Conservation (phyloP, 2,797 vertebrate species). For the Tokudaia muenninki region DNA sequence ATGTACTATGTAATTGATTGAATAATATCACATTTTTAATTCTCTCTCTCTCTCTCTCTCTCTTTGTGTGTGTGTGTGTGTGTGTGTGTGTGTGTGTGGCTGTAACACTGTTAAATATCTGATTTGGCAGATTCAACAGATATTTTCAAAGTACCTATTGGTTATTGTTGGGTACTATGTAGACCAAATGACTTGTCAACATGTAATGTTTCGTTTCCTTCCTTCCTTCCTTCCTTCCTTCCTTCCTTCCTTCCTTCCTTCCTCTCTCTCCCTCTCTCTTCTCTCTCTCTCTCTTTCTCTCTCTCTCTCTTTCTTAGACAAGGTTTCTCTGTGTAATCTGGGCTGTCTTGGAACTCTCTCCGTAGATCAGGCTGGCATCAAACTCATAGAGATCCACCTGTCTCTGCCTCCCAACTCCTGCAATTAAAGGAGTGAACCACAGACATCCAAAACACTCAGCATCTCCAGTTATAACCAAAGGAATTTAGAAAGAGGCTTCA, state of each 20-base stretch:
- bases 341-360: not conserved
- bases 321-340: not conserved
- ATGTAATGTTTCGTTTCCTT: not conserved
- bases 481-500: constrained; percentile 20
- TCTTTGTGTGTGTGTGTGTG: too few species aligned
- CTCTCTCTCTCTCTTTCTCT: not conserved
- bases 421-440: not conserved
- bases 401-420: not conserved
- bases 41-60: not conserved
- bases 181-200: not conserved
- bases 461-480: not conserved
- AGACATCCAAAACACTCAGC: not conserved
- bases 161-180: not conserved
- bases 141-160: constrained; percentile 36
- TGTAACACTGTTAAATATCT: not conserved
- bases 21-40: not conserved
- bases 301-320: not conserved
- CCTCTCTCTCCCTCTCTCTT: not conserved
- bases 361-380: not conserved
- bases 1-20: not conserved
- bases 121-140: not conserved
- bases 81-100: not conserved
- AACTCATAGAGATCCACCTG: not conserved
- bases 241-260: not conserved
- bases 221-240: not conserved